Conservation (phyloP, 2,797 vertebrate species). For the Paratrypauchen microcephalus region DNA sequence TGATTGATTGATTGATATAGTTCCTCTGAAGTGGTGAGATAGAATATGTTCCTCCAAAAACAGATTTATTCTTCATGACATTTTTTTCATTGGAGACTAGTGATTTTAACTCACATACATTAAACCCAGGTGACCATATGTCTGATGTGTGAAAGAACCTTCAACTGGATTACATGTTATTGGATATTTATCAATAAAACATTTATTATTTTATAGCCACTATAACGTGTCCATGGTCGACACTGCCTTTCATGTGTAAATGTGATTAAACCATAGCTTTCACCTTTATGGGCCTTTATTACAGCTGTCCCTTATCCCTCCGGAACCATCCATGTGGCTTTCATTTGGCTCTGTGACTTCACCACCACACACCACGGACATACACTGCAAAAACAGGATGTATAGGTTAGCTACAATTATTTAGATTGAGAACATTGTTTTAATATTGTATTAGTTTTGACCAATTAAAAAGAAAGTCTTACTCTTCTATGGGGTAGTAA, state of each 20-base stretch:
- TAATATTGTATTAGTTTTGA: too few relatives aligned
- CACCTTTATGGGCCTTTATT: background rate
- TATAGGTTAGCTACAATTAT: background rate
- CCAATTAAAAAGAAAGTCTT: too few relatives aligned
- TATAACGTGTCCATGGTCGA: background rate
- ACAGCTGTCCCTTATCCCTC: constrained; percentile 14
- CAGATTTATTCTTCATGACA: background rate
- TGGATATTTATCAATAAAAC: background rate
- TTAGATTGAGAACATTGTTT: too few relatives aligned
- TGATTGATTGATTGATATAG: too few relatives aligned
- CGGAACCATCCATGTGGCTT: constrained; percentile 59
- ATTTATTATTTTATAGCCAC: background rate
- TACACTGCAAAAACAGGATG: constrained; percentile 1
- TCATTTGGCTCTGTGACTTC: constrained; percentile 62
- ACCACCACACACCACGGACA: constrained; percentile 32
- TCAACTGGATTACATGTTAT: background rate
- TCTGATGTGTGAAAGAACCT: background rate
- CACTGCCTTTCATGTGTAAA: constrained; percentile 3
- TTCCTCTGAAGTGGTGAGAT: background rate
- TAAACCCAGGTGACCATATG: background rate
- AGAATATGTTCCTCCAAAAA: background rate
- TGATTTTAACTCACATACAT: background rate
- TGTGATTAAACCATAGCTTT: background rate
- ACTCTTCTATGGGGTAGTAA: too few relatives aligned
- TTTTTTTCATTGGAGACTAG: background rate